phyloP scores from a whole-genome alignment of 2,888 invertebrate genomes.

The Lasioglossum lativentre region DNA sequence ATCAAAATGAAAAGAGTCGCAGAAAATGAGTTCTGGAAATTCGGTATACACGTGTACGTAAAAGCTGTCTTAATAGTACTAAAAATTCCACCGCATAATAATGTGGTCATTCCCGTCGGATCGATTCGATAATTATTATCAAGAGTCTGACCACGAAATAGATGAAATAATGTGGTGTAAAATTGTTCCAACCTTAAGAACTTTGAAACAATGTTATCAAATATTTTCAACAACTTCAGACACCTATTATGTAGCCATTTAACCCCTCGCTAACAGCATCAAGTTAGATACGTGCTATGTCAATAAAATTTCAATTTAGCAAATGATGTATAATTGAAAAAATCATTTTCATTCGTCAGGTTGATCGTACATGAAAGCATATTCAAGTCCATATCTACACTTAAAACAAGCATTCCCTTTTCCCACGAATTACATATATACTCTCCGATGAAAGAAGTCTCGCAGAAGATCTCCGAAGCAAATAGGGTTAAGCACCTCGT shows the following conservation, averaged over 20 bases:
- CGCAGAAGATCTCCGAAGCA: neutral
- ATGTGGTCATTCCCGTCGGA: neutral
- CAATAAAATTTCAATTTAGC: too few species aligned
- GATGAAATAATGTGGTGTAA: neutral
- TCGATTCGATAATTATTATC: neutral
- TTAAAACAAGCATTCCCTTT: too few species aligned
- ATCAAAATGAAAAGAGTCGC: neutral
- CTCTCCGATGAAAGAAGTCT: neutral
- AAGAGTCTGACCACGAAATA: neutral
- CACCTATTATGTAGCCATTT: neutral
- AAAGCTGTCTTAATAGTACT: too few species aligned
- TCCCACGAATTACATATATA: neutral
- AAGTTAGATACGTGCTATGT: too few species aligned
- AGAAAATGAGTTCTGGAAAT: neutral
- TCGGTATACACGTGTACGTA: neutral
- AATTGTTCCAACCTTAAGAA: neutral
- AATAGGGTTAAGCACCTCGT: neutral
- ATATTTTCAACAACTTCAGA: too few species aligned
- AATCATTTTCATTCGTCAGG: too few species aligned
- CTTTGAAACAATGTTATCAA: too few species aligned
- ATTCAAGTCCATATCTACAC: too few species aligned
- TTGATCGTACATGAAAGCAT: too few species aligned
- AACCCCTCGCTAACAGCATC: too few species aligned
- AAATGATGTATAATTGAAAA: too few species aligned
- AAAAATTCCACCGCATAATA: neutral